Conservation (phyloP, 2,888 invertebrate genomes). For the Spialia ferax region DNA sequence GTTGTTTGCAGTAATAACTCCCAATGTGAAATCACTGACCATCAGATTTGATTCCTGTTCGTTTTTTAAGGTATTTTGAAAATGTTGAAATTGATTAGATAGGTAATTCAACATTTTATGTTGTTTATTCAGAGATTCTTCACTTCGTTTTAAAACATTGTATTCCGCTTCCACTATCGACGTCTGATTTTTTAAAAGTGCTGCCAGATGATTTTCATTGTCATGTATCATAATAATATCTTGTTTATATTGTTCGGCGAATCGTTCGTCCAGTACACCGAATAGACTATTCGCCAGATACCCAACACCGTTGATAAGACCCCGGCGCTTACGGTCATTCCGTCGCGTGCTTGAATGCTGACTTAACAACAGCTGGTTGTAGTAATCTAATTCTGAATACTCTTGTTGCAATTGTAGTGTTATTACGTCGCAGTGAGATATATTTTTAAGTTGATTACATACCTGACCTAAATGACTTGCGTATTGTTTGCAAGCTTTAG, state of each 20-base stretch:
- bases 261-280: slow-evolving; percentile 45
- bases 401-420: not conserved
- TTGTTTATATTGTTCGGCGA: slow-evolving; percentile 43
- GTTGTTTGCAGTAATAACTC: too few relatives aligned
- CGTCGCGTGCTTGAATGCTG: slow-evolving; percentile 35
- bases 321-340: slow-evolving; percentile 33
- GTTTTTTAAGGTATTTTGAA: too few relatives aligned
- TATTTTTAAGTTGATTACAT: not conserved
- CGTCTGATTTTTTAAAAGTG: not conserved
- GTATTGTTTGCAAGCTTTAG: slow-evolving; percentile 7
- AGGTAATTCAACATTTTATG: not conserved
- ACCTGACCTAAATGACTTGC: slow-evolving; percentile 1
- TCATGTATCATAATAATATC: slow-evolving; percentile 3
- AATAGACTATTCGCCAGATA: slow-evolving; percentile 42
- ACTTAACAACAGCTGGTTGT: slow-evolving; percentile 39
- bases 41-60: too few relatives aligned
- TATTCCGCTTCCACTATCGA: not conserved
- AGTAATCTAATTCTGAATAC: not conserved
- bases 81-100: too few relatives aligned
- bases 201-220: not conserved
- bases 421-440: not conserved
- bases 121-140: not conserved
- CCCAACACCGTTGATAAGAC: slow-evolving; percentile 44
- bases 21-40: too few relatives aligned
- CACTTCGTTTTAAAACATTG: not conserved